These are phyloP conservation scores for Trogon melanurus DNA, from an alignment of 2,113 vertebrate genomes.

Conservation along the genomic window DNA sequence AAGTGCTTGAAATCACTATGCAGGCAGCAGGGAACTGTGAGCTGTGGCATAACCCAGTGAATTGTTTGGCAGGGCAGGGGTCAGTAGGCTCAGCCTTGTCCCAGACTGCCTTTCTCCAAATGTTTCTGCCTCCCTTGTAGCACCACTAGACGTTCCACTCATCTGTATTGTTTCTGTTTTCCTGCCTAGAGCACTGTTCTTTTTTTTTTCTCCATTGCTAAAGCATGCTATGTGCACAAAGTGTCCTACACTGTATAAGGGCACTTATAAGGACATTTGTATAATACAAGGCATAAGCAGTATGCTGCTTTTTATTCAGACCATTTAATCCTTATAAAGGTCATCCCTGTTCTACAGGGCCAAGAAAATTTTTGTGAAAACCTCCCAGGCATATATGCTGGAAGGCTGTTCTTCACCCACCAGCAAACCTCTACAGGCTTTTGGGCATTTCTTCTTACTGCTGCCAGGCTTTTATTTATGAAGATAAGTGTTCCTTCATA, in stretches of 20 bases:
- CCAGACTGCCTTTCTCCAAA: neutral
- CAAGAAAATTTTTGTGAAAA: neutral
- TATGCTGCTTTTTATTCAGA: neutral
- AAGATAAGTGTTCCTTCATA: neutral
- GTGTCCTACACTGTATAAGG: accelerated
- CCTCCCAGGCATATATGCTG: neutral
- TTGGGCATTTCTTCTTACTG: neutral
- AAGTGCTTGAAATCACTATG: neutral
- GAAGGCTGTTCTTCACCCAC: neutral
- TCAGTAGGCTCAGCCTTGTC: neutral
- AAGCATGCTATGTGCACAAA: neutral
- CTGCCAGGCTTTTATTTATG: neutral
- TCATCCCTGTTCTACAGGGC: neutral
- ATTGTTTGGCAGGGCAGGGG: neutral
- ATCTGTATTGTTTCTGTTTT: neutral
- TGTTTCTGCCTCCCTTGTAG: neutral
- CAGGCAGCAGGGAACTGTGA: neutral
- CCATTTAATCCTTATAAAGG: neutral
- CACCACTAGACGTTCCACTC: neutral
- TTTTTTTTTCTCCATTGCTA: neutral
- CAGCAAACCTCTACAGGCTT: neutral
- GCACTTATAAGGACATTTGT: neutral
- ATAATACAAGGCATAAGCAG: neutral
- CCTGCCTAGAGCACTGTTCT: neutral
- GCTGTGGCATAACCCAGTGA: neutral